Base-by-base conservation (phyloP, 2,797 vertebrate species). In the Linurgus olivaceus region DNA sequence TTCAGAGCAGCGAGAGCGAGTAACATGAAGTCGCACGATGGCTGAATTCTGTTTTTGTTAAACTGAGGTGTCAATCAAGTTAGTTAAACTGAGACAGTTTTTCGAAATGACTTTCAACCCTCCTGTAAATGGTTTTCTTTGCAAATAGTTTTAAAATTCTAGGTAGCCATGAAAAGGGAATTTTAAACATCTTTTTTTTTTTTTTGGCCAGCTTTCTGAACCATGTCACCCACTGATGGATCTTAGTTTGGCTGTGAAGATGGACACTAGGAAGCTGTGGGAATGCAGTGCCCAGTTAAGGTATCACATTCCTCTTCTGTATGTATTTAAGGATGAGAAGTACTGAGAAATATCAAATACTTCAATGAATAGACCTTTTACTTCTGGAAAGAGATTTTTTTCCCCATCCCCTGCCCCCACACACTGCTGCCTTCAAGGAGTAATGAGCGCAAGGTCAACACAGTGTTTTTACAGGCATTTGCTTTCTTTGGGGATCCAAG, bases 401-500 rank as follows among this genome's bases (percentile, higher is more conserved):
- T 8, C 83, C 38, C 23, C 29, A 40, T 79, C 17, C 38, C 16
- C 59, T 87, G 29, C 33, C 28, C 57, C 48, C 20, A 5, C 0
- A 19, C 19, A 6, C 45, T 31, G 31, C 24, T 93, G 70, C 85
- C 65, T 93, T 88, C 48, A 57, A 94, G 90, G 76, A 94, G 17
- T 93, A 94, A 96, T 61, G 67, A 86, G 19, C 0, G 0, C 86
- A 86, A 93, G 87, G 93, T 90, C 85, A 90, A 63, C 2, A 0
- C n/a, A 59, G 67, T 33, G 70, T 86, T 88, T 93, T 91, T 57
- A 90, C 44, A 78, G 47, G 67, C 59, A 67, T 84, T 94, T 95
- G 29, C 85, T 95, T 93, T 94, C 94, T 95, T 95, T 88, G 63
- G 82, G 77, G 44, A 74, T 83, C 65, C 65, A 75, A 83, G 72